Conservation (phyloP, 2,797 vertebrate genomes). For the Enteromius treurensis region DNA sequence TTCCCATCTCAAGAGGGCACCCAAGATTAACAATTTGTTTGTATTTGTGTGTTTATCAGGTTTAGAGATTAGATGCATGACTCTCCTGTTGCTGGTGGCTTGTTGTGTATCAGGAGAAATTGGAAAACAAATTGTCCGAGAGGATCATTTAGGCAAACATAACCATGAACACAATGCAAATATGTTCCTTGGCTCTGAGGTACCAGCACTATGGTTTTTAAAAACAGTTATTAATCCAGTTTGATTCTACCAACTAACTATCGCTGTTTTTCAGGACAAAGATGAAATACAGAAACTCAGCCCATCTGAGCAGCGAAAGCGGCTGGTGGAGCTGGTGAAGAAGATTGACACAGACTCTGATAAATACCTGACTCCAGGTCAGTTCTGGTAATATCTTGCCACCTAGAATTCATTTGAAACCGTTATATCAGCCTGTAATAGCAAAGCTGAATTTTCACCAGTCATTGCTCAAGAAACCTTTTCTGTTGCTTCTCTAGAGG, state of each 20-base stretch:
- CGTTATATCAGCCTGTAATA: background rate
- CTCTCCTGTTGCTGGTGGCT: constrained; percentile 7
- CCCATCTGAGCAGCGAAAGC: constrained; percentile 82
- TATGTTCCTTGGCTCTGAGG: constrained; percentile 49
- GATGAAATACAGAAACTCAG: constrained; percentile 84
- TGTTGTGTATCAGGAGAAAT: constrained; percentile 3
- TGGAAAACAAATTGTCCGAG: constrained; percentile 28
- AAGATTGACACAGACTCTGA: constrained; percentile 87
- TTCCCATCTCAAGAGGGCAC: constrained; percentile 13
- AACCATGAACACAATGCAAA: constrained; percentile 51
- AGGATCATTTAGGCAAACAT: constrained; percentile 17
- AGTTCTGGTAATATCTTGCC: background rate
- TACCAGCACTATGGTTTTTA: background rate
- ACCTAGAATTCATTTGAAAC: background rate
- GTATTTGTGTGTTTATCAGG: constrained; percentile 9
- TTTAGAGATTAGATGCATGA: background rate
- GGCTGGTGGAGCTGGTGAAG: constrained; percentile 83
- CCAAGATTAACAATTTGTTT: background rate
- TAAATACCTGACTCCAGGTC: constrained; percentile 84
- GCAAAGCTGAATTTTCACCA: background rate
- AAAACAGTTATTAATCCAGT: background rate
- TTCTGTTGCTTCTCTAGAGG: constrained; percentile 77
- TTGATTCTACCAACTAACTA: background rate
- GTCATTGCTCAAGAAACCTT: background rate
- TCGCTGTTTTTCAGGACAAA: constrained; percentile 76